Evolutionary conservation across 2,888 invertebrate genomes (phyloP).

Genomic region (Coenonympha arcania): DNA sequence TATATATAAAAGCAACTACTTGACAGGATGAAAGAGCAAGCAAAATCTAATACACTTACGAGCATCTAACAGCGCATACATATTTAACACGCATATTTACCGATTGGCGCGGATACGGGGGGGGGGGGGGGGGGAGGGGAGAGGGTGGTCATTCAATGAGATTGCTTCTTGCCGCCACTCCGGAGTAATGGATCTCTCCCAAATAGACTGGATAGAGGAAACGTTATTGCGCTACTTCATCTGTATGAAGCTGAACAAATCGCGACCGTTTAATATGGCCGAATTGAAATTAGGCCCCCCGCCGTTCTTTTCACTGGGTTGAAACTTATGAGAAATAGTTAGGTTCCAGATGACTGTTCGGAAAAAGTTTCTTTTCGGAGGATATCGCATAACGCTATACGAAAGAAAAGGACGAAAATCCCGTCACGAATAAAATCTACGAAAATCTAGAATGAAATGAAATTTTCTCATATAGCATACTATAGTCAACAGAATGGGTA

Average conservation of each 20-base stretch:
- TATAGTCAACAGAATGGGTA: too few relatives aligned
- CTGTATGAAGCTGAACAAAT: slow-evolving; percentile 10
- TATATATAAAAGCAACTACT: slow-evolving; percentile 26
- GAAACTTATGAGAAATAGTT: too few relatives aligned
- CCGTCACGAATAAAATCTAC: too few relatives aligned
- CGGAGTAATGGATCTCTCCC: slow-evolving; percentile 72
- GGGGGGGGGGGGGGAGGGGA: slow-evolving; percentile 45
- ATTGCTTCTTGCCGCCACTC: slow-evolving; percentile 75
- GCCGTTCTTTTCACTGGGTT: too few relatives aligned
- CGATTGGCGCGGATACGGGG: slow-evolving; percentile 69
- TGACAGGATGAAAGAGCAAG: slow-evolving; percentile 71
- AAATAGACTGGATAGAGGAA: slow-evolving; percentile 73
- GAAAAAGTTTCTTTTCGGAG: too few relatives aligned
- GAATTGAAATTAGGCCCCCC: slow-evolving; percentile 7
- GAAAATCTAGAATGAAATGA: too few relatives aligned
- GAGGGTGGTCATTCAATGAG: slow-evolving; percentile 75
- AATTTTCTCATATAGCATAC: too few relatives aligned
- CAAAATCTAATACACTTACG: slow-evolving; percentile 73
- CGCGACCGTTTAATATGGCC: background rate
- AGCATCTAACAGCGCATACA: slow-evolving; percentile 70
- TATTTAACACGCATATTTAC: slow-evolving; percentile 75
- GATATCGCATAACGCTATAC: too few relatives aligned
- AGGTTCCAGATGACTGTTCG: too few relatives aligned
- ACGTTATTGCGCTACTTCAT: slow-evolving; percentile 58
- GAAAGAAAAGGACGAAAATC: too few relatives aligned